Evolutionary conservation across 2,113 vertebrate genomes (phyloP).

Genomic region (Phoenicopterus ruber): DNA sequence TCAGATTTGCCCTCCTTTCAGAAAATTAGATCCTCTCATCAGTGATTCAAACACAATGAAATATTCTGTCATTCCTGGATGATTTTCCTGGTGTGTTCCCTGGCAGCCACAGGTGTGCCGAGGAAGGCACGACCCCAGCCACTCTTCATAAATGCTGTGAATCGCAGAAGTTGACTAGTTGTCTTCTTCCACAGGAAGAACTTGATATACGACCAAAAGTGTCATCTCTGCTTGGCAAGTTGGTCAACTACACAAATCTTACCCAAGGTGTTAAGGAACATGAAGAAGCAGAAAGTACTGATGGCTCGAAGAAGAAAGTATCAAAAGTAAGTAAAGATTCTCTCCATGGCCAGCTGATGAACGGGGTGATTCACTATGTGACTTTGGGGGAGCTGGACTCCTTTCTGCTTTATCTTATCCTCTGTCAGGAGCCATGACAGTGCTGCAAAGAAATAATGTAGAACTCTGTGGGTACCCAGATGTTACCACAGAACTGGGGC

Average conservation of each 20-base stretch:
- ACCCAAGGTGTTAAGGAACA: conserved; percentile 96
- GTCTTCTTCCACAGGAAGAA: conserved; percentile 82
- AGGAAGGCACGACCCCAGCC: background rate
- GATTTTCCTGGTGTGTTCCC: background rate
- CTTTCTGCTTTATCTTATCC: background rate
- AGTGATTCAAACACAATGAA: background rate
- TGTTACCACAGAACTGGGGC: background rate
- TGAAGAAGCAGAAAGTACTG: conserved; percentile 89
- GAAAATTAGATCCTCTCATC: background rate
- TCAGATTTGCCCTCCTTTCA: background rate
- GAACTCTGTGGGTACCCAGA: background rate
- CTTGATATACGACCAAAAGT: conserved; percentile 97
- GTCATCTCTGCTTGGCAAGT: conserved; percentile 92
- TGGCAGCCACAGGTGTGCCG: background rate
- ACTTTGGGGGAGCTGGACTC: background rate
- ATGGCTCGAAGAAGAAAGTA: conserved; percentile 78
- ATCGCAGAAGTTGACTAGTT: background rate
- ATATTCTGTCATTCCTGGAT: background rate
- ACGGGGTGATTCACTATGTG: accelerated
- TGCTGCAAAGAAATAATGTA: background rate
- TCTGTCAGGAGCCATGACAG: background rate
- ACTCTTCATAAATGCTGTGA: background rate
- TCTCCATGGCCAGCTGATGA: background rate
- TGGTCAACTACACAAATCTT: conserved; percentile 97
- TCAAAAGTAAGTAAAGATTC: conserved; percentile 82